Conservation (phyloP, 2,797 vertebrate genomes). For the Leucoraja ocellata region DNA sequence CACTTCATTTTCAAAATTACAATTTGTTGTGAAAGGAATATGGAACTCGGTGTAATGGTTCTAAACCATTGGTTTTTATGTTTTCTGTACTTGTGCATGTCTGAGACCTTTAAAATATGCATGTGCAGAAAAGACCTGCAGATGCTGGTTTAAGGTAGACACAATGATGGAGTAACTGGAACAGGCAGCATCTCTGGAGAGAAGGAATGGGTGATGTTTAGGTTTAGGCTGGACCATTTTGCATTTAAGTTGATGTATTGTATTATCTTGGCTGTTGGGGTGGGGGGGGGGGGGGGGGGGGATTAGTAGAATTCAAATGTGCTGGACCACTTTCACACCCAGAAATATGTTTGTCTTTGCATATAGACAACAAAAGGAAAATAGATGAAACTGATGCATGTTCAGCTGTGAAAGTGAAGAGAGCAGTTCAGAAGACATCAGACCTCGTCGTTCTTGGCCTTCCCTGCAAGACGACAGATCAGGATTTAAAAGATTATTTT, state of each 20-base stretch:
- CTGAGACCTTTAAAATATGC: neutral
- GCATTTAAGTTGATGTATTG: neutral
- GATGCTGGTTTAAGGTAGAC: no score
- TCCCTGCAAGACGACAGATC: slow-evolving; percentile 95
- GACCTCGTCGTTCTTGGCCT: slow-evolving; percentile 93
- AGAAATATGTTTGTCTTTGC: neutral
- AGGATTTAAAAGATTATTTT: slow-evolving; percentile 96
- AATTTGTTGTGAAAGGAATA: neutral
- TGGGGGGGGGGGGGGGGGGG: no score
- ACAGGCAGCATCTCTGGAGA: no score
- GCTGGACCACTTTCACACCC: neutral
- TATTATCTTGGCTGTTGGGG: neutral
- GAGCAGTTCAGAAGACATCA: slow-evolving; percentile 93
- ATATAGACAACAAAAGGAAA: slow-evolving; percentile 93
- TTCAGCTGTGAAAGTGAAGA: slow-evolving; percentile 91
- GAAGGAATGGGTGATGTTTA: no score
- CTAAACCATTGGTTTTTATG: neutral
- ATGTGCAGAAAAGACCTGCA: no score
- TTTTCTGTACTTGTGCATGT: neutral
- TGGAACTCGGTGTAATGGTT: neutral
- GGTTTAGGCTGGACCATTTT: neutral
- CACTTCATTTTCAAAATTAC: neutral
- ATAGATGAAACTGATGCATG: slow-evolving; percentile 97
- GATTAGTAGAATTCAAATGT: neutral
- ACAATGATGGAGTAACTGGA: no score